Base-by-base conservation (phyloP, 2,888 invertebrate species). In the Chymomyza amoena region DNA sequence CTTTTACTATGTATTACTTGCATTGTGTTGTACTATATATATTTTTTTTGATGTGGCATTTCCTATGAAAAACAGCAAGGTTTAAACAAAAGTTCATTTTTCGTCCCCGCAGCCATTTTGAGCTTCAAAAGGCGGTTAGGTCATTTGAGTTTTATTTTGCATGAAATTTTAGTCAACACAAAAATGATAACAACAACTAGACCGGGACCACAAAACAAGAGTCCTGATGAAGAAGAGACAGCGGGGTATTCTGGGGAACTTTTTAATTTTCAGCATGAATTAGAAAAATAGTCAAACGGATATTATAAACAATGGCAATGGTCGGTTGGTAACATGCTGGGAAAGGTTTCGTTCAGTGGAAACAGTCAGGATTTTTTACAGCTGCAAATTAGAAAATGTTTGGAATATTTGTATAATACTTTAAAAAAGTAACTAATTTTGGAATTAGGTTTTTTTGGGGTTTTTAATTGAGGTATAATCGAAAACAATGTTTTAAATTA, bases 1-100 rank as follows among this genome's bases (percentile, higher is more conserved):
- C 32, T 32, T 32, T 32, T 32, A 32, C 32, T 32, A 18, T 18
- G n/a, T 56, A 10, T 56, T 6, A 10, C 20, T 10, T 57, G 57
- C 57, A 20, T 57, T 57, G 10, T 57, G 18, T 28, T 54, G 10
- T 54, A 20, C 54, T 54, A n/a, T 13, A n/a, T n/a, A n/a, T n/a
- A n/a, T 57, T 77, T 70, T 81, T 75, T 76, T 79, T 85, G 86
- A 84, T 82, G 84, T 72, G 82, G 79, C 79, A 76, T 7, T 79
- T 72, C 78, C 72, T 80, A 71, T 71, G 54, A 76, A 76, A 69
- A 87, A 73, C 84, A 73, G 76, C 69, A 87, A 82, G 79, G 77
- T 61, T 39, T 32, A 16, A 45, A 61, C 56, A 13, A 59, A 25
- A 16, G 25, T 9, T 50, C 16, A 52, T 51, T n/a, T 76, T 73